Evolutionary conservation across 1,140 invertebrate genomes (phyloP).

Genomic region (Pseudomyrmex flavicornis): DNA sequence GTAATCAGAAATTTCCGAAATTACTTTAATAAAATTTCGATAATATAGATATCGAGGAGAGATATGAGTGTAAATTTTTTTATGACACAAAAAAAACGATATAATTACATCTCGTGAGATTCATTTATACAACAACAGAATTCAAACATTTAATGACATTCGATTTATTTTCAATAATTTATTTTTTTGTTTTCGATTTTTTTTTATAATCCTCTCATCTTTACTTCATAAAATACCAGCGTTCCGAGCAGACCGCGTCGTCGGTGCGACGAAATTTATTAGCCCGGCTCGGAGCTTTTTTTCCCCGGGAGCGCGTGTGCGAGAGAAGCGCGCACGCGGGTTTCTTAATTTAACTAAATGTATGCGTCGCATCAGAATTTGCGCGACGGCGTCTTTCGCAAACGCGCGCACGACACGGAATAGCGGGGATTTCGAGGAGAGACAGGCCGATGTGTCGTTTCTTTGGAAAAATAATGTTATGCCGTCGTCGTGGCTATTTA

Average conservation of each 20-base stretch:
- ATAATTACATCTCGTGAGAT: neutral
- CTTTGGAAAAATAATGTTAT: slow-evolving; percentile 80
- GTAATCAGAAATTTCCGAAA: neutral
- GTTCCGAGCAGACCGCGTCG: neutral
- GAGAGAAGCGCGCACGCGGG: neutral
- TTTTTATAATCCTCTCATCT: neutral
- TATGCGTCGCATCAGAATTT: slow-evolving; percentile 54
- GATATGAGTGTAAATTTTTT: neutral
- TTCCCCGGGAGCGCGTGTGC: slow-evolving; percentile 18
- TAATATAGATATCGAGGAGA: neutral
- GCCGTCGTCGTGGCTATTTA: slow-evolving; percentile 78
- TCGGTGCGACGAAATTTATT: slow-evolving; percentile 17
- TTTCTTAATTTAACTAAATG: slow-evolving; percentile 62
- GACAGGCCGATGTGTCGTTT: slow-evolving; percentile 68
- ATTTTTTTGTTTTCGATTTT: neutral
- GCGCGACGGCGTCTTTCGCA: slow-evolving; percentile 38
- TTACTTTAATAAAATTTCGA: neutral
- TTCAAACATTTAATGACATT: neutral
- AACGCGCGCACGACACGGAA: neutral
- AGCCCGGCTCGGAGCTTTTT: slow-evolving; percentile 64
- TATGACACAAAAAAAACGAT: neutral
- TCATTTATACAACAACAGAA: neutral
- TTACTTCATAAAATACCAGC: neutral
- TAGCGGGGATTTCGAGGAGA: slow-evolving; percentile 25
- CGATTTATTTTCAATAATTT: neutral